Conservation (phyloP, 2,888 invertebrate species). For the Boloria euphrosyne region DNA sequence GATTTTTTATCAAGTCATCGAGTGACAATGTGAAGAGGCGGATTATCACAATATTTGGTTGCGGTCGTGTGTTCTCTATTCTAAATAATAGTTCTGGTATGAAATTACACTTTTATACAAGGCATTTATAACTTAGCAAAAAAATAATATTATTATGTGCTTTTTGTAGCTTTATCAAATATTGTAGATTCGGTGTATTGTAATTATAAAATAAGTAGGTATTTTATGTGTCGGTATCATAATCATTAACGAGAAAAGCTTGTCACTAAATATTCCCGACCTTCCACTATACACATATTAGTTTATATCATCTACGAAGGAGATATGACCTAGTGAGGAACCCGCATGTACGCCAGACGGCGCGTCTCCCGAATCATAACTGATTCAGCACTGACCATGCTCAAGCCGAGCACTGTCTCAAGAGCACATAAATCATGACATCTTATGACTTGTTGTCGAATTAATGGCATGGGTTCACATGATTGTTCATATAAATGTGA, state of each 20-base stretch:
- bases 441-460: slow-evolving; percentile 25
- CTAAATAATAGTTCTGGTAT: slow-evolving; percentile 50
- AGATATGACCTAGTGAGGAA: slow-evolving; percentile 63
- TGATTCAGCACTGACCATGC: slow-evolving; percentile 57
- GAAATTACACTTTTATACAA: slow-evolving; percentile 8
- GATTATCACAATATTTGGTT: slow-evolving; percentile 81
- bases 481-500: slow-evolving; percentile 30
- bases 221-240: neutral
- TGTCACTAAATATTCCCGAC: slow-evolving; percentile 6
- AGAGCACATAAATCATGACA: slow-evolving; percentile 42
- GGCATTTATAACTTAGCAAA: neutral
- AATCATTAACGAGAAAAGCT: neutral
- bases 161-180: neutral
- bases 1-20: slow-evolving; percentile 80
- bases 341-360: slow-evolving; percentile 63
- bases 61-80: slow-evolving; percentile 65
- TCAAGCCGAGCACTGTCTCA: slow-evolving; percentile 48
- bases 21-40: slow-evolving; percentile 67
- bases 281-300: slow-evolving; percentile 27
- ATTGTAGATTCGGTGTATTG: neutral
- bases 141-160: neutral
- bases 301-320: slow-evolving; percentile 38
- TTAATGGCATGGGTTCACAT: slow-evolving; percentile 30
- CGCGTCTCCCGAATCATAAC: slow-evolving; percentile 59
- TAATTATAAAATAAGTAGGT: neutral